These are phyloP conservation scores for Chaetoderma sp. DNA, from an alignment of 2,888 invertebrate genomes.

Conservation along the genomic window DNA sequence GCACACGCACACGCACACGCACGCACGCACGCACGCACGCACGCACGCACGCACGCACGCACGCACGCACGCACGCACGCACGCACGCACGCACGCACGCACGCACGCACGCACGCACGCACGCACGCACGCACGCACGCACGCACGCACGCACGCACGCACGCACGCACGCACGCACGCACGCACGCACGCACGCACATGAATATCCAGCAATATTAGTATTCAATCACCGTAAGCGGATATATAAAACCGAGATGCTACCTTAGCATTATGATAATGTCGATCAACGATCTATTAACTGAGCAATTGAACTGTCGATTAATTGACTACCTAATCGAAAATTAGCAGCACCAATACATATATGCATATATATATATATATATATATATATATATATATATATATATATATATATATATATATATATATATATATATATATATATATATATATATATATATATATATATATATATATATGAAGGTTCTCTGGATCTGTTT, in stretches of 20 bases:
- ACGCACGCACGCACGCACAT: no score
- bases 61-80: not conserved
- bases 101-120: not conserved
- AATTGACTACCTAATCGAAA: no score
- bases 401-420: not conserved
- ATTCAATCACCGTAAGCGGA: no score
- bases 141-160: no score
- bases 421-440: conserved; percentile 1
- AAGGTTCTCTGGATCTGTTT: not conserved
- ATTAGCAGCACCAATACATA: no score
- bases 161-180: no score
- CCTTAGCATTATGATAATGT: no score
- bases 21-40: not conserved
- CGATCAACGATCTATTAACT: no score
- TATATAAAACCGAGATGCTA: no score
- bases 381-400: conserved; percentile 6
- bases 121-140: no score
- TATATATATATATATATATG: not conserved
- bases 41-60: not conserved
- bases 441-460: conserved; percentile 2
- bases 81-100: not conserved
- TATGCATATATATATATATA: not conserved
- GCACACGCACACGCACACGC: not conserved
- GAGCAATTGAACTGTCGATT: no score
- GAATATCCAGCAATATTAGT: no score